Conservation (phyloP, 2,888 invertebrate species). For the Cantharis flavilabris region DNA sequence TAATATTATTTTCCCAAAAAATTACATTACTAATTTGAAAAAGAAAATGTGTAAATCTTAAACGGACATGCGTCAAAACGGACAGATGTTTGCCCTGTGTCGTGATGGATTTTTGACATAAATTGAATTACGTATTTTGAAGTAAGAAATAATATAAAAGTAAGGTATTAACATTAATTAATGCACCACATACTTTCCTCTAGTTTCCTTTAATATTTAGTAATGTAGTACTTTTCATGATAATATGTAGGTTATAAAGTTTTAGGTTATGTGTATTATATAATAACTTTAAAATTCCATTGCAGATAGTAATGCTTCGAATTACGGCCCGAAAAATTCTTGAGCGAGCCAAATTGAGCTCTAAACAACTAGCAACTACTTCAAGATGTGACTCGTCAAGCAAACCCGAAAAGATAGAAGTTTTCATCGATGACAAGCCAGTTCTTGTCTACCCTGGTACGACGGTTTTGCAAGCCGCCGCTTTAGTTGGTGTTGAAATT, state of each 20-base stretch:
- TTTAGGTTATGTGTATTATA: not conserved
- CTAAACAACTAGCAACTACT: slow-evolving; percentile 43
- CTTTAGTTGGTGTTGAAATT: slow-evolving; percentile 94
- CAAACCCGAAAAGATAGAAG: slow-evolving; percentile 78
- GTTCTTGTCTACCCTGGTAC: slow-evolving; percentile 95
- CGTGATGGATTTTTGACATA: not conserved
- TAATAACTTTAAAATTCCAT: not conserved
- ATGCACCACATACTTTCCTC: not conserved
- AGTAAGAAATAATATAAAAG: not conserved
- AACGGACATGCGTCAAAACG: not conserved
- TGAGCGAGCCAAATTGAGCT: slow-evolving; percentile 48
- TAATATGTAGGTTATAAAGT: not conserved
- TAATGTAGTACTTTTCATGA: not conserved
- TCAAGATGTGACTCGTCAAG: slow-evolving; percentile 40
- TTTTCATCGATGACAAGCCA: slow-evolving; percentile 96
- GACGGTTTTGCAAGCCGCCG: slow-evolving; percentile 95
- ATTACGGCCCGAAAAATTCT: slow-evolving; percentile 73
- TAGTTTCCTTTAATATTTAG: not conserved
- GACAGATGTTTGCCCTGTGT: not conserved
- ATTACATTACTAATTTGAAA: not conserved
- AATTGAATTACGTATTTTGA: not conserved
- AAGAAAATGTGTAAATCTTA: not conserved
- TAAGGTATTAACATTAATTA: not conserved
- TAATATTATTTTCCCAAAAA: not conserved
- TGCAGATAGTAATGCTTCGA: slow-evolving; percentile 69